Evolutionary conservation across 2,888 invertebrate species (phyloP), one percentile per base, ranked within the genome.

Genomic region (Anaspis maculata): DNA sequence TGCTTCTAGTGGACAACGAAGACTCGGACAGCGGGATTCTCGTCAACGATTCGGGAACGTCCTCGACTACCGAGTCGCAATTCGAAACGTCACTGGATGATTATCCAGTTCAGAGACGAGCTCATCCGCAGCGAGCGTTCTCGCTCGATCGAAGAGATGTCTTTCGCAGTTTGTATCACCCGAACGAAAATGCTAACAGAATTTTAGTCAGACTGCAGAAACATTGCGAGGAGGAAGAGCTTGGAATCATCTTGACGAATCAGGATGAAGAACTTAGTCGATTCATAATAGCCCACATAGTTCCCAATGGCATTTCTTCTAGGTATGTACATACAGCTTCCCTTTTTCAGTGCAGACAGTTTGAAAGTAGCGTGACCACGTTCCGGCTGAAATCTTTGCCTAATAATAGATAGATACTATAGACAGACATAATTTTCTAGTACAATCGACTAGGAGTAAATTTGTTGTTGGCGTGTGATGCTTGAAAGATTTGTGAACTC

Each of bases 11-110:
- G 49, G 77, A 76, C 49, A 72, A 73, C 46, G 80, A 81, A 55
- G 83, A 83, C 62, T 77, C 78, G 37, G 83, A 83, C 60, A 82
- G 82, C 15, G 83, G 83, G 22, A 83, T 83, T 48, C 68, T 82
- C 56, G 79, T 82, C 49, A 82, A 79, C 53, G 80, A 80, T 56
- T 81, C 81, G 1, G 76, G 78, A 5, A 77, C 75, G 10, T 5
- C 12, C 24, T 10, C 5, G 10, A 13, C 5, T n/a, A 21, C 4
- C 14, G 13, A 31, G 21, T 30, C 21, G 5, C 19, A 32, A 23
- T 27, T 26, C 9, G 30, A 35, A 30, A 30, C n/a, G 10, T 25
- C n/a, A 15, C 15, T 15, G 7, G 10, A n/a, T n/a, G n/a, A n/a
- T n/a, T n/a, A n/a, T n/a, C n/a, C n/a, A n/a, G n/a, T n/a, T n/a